Conservation (phyloP, 1,140 invertebrate genomes). For the Drosophila pandora region DNA sequence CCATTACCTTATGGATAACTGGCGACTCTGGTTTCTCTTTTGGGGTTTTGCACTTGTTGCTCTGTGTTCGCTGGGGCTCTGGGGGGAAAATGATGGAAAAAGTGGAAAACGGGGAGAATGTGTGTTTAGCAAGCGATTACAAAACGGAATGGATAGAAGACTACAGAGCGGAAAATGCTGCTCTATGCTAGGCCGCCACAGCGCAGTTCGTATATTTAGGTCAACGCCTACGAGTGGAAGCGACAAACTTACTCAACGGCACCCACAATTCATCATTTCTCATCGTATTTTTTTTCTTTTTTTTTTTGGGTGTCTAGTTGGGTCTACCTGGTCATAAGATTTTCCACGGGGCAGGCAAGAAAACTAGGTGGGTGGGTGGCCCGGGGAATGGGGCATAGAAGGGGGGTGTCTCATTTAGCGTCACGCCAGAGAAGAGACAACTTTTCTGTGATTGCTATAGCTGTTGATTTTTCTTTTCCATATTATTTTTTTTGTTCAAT, state of each 20-base stretch:
- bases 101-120: conserved; percentile 24
- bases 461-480: conserved; percentile 25
- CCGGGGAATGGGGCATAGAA: conserved; percentile 11
- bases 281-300: conserved; percentile 26
- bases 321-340: conserved; percentile 71
- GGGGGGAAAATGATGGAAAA: conserved; percentile 8
- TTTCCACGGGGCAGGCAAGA: conserved; percentile 26
- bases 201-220: conserved; percentile 66
- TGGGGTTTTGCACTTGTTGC: conserved; percentile 64
- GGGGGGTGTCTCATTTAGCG: conserved; percentile 60
- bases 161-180: conserved; percentile 62
- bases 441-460: conserved; percentile 28
- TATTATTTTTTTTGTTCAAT: conserved; percentile 16
- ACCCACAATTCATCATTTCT: conserved; percentile 77
- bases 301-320: conserved; percentile 5
- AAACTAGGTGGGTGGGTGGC: background rate
- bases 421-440: conserved; percentile 72
- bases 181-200: conserved; percentile 21
- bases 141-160: conserved; percentile 65
- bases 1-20: conserved; percentile 47
- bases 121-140: conserved; percentile 73
- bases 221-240: conserved; percentile 76
- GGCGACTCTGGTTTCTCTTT: conserved; percentile 33
- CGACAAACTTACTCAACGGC: conserved; percentile 76
- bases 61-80: background rate